Evolutionary conservation across 2,888 invertebrate genomes (phyloP), one percentile per base, ranked within the genome.

Genomic region (Ormyrus rosae): DNA sequence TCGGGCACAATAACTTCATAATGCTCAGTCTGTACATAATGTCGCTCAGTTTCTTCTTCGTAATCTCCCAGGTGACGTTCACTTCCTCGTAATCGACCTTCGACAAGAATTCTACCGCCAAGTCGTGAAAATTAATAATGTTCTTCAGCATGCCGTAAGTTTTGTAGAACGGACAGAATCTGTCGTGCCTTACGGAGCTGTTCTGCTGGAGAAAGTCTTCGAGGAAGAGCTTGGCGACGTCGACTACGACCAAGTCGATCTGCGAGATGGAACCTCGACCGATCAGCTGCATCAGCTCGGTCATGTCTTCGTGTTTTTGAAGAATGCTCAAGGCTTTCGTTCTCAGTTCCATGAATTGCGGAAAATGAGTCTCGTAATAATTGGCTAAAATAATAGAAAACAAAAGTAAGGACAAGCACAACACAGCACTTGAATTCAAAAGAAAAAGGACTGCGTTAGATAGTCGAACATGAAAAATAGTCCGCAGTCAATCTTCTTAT

Each of bases 201-300:
- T 99, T 99, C 92, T 99, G 99, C 91, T 99, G 99, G 89, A 99
- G 92, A 94, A 98, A 99, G 93, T 99, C 99, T 91, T 99, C 99
- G 91, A 98, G 98, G 82, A 99, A 93, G 85, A 99, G 92, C 91
- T 96, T 97, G 87, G 98, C 98, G 55, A 99, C 97, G 92, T 99
- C 99, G 74, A 99, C 93, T 0, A 98, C 98, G 91, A 99, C 97
- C 92, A 98, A 99, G 92, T 99, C 99, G 46, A 96, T 95, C 92
- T 99, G 99, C 9, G 99, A 98, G 83, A 99, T 93, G 0, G 98
- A 98, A 45, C 97, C 97, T 92, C 98, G 98, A 88, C 99, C 99
- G 83, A 99, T 98, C 85, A 99, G 93, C 91, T 99, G 99, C 87
- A 99, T 98, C 91, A 99, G 99, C 94, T 99, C 99, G 0, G 98